Conservation (phyloP, 1,140 invertebrate species). For the Carposina sasakii region DNA sequence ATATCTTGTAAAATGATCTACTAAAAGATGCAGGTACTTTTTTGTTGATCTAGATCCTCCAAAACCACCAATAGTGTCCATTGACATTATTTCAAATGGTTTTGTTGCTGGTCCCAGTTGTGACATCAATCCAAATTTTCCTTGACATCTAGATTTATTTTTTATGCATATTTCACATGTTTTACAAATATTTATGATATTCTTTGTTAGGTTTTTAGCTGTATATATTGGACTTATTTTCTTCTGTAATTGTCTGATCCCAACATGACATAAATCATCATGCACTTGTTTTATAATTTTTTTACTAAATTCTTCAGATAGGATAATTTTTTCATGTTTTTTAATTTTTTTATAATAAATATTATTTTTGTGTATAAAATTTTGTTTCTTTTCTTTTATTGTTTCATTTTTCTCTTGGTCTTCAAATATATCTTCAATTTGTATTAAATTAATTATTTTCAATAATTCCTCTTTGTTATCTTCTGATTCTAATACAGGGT, state of each 20-base stretch:
- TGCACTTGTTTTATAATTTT: constrained; percentile 4
- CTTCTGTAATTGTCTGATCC: constrained; percentile 4
- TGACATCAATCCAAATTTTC: constrained; percentile 29
- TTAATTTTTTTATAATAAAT: constrained; percentile 4
- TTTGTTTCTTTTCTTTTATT: constrained; percentile 17
- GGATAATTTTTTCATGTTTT: constrained; percentile 4
- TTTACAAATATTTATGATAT: neutral
- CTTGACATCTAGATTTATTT: constrained; percentile 28
- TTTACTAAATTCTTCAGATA: constrained; percentile 7
- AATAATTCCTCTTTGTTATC: constrained; percentile 25
- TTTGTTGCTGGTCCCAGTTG: constrained; percentile 31
- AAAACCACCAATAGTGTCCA: constrained; percentile 26
- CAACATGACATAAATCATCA: constrained; percentile 5
- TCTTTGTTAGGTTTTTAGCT: constrained; percentile 7
- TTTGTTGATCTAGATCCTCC: constrained; percentile 22
- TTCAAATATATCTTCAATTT: constrained; percentile 23
- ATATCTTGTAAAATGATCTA: constrained; percentile 28
- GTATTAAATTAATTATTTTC: constrained; percentile 21
- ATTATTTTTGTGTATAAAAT: constrained; percentile 1
- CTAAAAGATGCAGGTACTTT: constrained; percentile 23
- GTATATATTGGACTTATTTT: constrained; percentile 9
- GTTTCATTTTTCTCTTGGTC: constrained; percentile 15
- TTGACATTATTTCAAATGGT: constrained; percentile 25
- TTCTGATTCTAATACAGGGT: constrained; percentile 40
- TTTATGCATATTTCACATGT: constrained; percentile 6